Evolutionary conservation across 2,888 invertebrate species (phyloP).

Genomic region (Dyspetes luteomarginatus): DNA sequence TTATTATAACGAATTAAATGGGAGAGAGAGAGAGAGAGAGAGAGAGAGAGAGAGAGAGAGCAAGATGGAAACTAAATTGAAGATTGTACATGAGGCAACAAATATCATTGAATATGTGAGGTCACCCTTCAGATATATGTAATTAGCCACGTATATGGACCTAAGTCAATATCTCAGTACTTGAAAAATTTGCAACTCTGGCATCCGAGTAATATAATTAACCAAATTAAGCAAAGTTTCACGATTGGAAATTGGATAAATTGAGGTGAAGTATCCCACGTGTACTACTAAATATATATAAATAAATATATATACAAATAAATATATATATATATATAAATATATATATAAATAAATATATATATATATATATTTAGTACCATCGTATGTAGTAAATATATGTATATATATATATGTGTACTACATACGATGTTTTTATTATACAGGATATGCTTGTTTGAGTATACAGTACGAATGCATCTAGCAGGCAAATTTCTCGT

Average conservation of each 20-base stretch:
- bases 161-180: background rate
- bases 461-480: conserved; percentile 44
- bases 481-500: conserved; percentile 47
- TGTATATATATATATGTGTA: background rate
- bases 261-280: too few species aligned
- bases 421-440: background rate
- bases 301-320: background rate
- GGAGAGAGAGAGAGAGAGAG: conserved; percentile 6
- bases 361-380: background rate
- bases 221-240: too few species aligned
- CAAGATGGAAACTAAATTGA: background rate
- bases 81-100: background rate
- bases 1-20: conserved; percentile 40
- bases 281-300: background rate
- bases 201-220: too few species aligned
- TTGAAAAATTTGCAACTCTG: background rate
- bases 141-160: background rate
- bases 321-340: background rate
- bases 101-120: background rate
- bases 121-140: background rate
- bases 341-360: background rate
- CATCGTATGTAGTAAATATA: background rate
- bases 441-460: background rate
- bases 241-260: too few species aligned
- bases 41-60: background rate